Base-by-base conservation (phyloP, 2,888 invertebrate genomes). In the Amphipyra berbera region DNA sequence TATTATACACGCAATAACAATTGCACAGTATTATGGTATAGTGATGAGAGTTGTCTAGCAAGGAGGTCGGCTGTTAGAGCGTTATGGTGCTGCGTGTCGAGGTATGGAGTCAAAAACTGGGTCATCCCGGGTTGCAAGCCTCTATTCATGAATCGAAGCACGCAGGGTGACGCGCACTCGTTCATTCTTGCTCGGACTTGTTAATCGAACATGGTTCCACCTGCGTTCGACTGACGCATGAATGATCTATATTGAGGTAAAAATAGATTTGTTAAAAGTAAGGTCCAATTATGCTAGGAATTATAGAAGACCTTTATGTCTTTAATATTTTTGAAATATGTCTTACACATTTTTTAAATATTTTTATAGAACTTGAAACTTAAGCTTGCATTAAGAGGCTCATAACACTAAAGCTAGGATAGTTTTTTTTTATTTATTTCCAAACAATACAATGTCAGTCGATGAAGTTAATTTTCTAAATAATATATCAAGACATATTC, bases 121-220 rank as follows among this genome's bases (percentile, higher is more conserved):
- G 96, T 96, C 96, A 95, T 92, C 92, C 95, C 95, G 95, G 96
- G 96, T 95, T 96, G 95, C 96, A 96, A 95, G 95, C 95, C 93
- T 89, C 90, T 91, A 94, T 95, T 96, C 92, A 96, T 95, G 95
- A 95, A 95, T 94, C 94, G 94, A 91, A 92, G 79, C 87, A 89
- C 89, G 89, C 87, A 82, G 86, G 82, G 84, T 89, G 92, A 88
- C 90, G 90, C 89, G 85, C 82, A 81, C 69, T 73, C 83, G 87
- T 93, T 93, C 94, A 94, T 95, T 91, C 94, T 93, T 92, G 82
- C 85, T 78, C 75, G 77, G 78, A 76, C 81, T 85, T 84, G 85
- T 89, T 90, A 88, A 88, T 87, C 87, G 89, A 88, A 88, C 80
- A 77, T 61, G 75, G 75, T 74, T 79, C 80, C 73, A 86, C 85